phyloP scores from a whole-genome alignment of 1,140 invertebrate genomes.

The Drosophila teissieri region DNA sequence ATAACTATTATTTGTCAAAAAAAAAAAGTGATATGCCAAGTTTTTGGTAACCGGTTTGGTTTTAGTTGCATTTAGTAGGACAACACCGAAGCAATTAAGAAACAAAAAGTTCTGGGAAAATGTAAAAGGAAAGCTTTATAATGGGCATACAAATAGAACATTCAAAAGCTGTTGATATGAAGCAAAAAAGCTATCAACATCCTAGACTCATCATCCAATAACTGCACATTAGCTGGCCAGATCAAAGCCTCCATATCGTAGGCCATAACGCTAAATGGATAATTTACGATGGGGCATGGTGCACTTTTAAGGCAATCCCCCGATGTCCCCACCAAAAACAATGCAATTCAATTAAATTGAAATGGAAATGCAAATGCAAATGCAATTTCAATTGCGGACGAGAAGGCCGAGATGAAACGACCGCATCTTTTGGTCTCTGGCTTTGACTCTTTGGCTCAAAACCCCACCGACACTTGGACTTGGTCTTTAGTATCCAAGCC shows the following conservation, averaged over 20 bases:
- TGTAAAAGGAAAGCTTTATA: too few relatives aligned
- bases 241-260: constrained; percentile 21
- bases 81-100: too few relatives aligned
- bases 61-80: too few relatives aligned
- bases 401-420: constrained; percentile 18
- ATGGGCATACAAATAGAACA: too few relatives aligned
- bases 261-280: constrained; percentile 35
- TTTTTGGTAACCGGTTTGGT: not conserved
- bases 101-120: too few relatives aligned
- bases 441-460: constrained; percentile 13
- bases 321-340: constrained; percentile 39
- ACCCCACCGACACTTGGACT: not conserved
- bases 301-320: not conserved
- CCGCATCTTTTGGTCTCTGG: constrained; percentile 51
- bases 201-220: not conserved
- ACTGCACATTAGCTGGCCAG: not conserved
- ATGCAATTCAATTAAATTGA: constrained; percentile 76
- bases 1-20: constrained; percentile 4
- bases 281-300: constrained; percentile 13
- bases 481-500: not conserved
- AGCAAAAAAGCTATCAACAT: not conserved
- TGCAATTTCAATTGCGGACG: constrained; percentile 67
- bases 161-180: not conserved
- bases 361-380: constrained; percentile 53
- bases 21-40: constrained; percentile 1